Percentiles rank a stretch among this genome's conserved stretches.
Conservation (phyloP, 2,113 vertebrate species). For the Lophochroa leadbeateri region DNA sequence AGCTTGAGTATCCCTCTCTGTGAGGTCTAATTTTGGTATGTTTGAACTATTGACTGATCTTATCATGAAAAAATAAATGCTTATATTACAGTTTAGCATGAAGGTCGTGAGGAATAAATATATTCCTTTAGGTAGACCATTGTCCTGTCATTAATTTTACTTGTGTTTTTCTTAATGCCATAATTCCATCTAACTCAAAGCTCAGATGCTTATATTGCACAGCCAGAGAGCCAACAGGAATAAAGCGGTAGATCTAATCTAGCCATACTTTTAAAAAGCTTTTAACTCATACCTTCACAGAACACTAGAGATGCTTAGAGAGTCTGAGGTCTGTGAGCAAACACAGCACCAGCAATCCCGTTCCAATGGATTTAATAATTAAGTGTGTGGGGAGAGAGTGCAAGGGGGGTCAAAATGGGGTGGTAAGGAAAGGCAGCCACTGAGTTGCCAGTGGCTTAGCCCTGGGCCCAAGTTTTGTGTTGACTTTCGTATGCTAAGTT, state of each 20-base stretch:
- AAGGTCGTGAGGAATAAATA: not conserved
- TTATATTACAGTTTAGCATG: not conserved
- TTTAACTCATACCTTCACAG: not conserved
- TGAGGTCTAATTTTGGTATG: constrained; percentile 8
- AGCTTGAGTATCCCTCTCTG: not conserved
- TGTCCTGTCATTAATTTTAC: not conserved
- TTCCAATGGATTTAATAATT: not conserved
- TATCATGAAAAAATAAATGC: not conserved
- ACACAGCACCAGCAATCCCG: not conserved
- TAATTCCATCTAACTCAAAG: not conserved
- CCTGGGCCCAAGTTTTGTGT: not conserved
- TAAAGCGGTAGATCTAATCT: not conserved
- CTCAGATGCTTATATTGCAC: not conserved
- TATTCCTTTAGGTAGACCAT: not conserved
- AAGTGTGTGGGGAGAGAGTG: not conserved
- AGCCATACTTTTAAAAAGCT: not conserved
- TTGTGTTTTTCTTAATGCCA: constrained; percentile 22
- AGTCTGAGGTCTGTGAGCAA: not conserved
- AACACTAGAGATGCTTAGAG: not conserved
- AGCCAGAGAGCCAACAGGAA: not conserved
- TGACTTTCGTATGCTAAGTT: not conserved
- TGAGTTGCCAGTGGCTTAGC: not conserved
- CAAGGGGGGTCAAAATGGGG: not conserved
- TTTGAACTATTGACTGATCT: not conserved
- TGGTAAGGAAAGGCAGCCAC: not conserved